phyloP scores from a whole-genome alignment of 1,140 invertebrate species.

The Lanistes nyassanus region DNA sequence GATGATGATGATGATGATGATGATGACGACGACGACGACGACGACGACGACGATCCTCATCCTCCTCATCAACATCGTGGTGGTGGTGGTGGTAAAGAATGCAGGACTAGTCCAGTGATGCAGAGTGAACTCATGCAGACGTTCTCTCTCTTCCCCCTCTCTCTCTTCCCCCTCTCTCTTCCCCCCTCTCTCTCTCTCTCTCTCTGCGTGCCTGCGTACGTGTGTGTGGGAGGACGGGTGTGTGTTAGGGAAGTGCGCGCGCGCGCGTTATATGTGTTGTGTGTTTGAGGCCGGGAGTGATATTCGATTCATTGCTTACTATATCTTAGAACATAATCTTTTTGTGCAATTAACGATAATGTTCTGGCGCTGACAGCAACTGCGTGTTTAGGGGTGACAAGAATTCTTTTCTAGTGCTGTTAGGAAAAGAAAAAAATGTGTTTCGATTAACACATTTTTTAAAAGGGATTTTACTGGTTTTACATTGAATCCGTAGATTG shows the following conservation, averaged over 20 bases:
- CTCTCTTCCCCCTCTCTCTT: neutral
- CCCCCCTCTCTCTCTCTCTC: conserved; percentile 4
- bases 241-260: neutral
- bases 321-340: neutral
- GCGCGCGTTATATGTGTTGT: neutral
- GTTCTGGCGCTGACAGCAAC: neutral
- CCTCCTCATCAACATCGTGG: neutral
- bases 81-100: conserved; percentile 12
- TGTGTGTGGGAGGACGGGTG: conserved; percentile 5
- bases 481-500: too few relatives aligned
- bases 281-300: neutral
- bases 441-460: too few relatives aligned
- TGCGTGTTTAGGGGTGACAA: too few relatives aligned
- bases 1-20: conserved; percentile 32
- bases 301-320: neutral
- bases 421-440: too few relatives aligned
- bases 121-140: neutral
- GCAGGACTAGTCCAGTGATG: conserved; percentile 18
- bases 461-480: too few relatives aligned
- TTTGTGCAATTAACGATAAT: neutral
- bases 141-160: neutral
- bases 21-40: conserved; percentile 32
- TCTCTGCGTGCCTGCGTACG: neutral
- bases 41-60: conserved; percentile 18
- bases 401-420: too few relatives aligned